Conservation (phyloP, 2,888 invertebrate species). For the Lapara coniferarum region DNA sequence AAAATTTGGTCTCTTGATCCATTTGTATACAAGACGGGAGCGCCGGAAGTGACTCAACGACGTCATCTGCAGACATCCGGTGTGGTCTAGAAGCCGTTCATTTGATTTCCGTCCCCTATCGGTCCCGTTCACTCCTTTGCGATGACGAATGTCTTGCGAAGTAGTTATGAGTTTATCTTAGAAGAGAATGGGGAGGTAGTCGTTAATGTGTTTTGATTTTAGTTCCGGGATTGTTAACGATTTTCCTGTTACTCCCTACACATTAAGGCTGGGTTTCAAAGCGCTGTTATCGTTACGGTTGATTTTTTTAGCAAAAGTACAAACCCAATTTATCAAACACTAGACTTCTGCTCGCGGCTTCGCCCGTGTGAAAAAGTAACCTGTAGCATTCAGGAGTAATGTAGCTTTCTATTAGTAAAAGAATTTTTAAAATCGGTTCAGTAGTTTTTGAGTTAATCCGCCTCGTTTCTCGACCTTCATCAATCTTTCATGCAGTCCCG, state of each 20-base stretch:
- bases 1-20: background rate
- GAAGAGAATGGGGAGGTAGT: constrained; percentile 5
- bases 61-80: constrained; percentile 63
- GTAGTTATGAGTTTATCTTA: constrained; percentile 3
- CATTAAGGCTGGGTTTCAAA: no score
- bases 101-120: constrained; percentile 59
- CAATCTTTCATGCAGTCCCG: no score
- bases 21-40: constrained; percentile 24
- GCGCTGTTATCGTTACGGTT: no score
- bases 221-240: background rate
- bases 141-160: background rate
- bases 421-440: no score
- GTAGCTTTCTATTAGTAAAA: no score
- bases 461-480: no score
- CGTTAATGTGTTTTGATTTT: constrained; percentile 1
- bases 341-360: no score
- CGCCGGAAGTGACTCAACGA: constrained; percentile 55
- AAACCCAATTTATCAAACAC: no score
- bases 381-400: no score
- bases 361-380: no score
- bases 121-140: constrained; percentile 17
- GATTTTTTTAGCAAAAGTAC: no score
- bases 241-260: background rate
- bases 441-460: no score
- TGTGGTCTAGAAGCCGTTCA: constrained; percentile 56